Evolutionary conservation across 2,113 vertebrate genomes (phyloP), one percentile per base, ranked within the genome.

Genomic region (Hystrix cristata): DNA sequence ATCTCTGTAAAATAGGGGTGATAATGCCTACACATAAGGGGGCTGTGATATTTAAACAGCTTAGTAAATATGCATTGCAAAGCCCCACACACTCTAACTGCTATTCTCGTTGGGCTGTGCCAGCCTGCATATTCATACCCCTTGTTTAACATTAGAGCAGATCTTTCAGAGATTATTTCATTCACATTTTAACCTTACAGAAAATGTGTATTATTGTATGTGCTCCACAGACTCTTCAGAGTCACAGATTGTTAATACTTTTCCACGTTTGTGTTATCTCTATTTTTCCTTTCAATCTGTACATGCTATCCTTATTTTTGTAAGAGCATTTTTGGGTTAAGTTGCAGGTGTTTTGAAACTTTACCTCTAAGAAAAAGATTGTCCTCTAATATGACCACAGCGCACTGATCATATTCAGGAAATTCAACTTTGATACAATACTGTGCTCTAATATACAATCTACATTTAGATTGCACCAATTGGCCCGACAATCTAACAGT

Each of bases 81-180:
- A 78, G 87, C 16, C 9, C 11, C 25, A 1, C 4, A 5, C 14
- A 5, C 38, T 16, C 74, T n/a, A 21, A 38, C 14, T 1, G 15
- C 23, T 31, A 2, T 19, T 25, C 16, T 59, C 34, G 14, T 90
- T 12, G 34, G 0, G 1, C 2, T 9, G 8, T 23, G 5, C 21
- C 25, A 14, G 27, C 67, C 62, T 79, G 34, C 2, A 0, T 14
- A 53, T 38, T 38, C 15, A 34, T 29, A 5, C 25, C 74, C 71
- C 55, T 13, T 46, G 55, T n/a, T 86, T 87, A 14, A 55, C 29
- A 53, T 21, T 31, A 72, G 23, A 27, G 31, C 9, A 64, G 43
- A 48, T 15, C 16, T 72, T 65, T 57, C 19, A 4, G 69, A 88
- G 78, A n/a, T 21, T 12, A 55, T 19, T 85, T 82, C 25, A 31